Conservation (phyloP, 1,140 invertebrate genomes). For the Aphis gossypii region DNA sequence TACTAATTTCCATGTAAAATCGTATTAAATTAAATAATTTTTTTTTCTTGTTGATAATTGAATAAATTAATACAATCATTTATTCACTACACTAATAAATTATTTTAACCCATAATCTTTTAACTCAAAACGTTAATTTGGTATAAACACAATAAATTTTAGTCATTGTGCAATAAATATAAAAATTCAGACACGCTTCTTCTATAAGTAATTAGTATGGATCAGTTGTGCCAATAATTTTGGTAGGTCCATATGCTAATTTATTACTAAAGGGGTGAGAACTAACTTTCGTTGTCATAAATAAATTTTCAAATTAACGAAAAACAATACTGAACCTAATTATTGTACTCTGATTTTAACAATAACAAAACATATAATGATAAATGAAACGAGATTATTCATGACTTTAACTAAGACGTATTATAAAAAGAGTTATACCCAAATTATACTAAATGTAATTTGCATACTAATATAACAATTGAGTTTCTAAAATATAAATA, state of each 20-base stretch:
- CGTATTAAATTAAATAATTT: background rate
- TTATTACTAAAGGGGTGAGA: background rate
- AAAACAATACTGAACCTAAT: background rate
- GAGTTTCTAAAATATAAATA: background rate
- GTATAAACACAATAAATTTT: background rate
- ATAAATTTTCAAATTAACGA: background rate
- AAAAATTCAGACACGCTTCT: background rate
- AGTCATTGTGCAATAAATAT: background rate
- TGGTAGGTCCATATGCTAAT: background rate
- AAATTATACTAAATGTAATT: background rate
- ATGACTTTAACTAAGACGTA: background rate
- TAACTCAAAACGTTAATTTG: background rate
- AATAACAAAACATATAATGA: background rate
- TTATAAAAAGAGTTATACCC: too few relatives aligned
- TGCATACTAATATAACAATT: too few relatives aligned
- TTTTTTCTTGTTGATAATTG: background rate
- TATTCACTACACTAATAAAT: background rate
- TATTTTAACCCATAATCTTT: background rate
- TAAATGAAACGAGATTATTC: background rate
- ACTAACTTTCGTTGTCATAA: background rate
- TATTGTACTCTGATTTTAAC: background rate
- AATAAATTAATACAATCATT: background rate
- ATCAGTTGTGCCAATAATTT: constrained; percentile 2
- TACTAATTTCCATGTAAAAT: background rate
- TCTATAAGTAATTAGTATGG: background rate